Percentiles rank a stretch among this genome's conserved stretches.
Conservation (phyloP, 2,797 vertebrate genomes). For the Hippocampus kuda region DNA sequence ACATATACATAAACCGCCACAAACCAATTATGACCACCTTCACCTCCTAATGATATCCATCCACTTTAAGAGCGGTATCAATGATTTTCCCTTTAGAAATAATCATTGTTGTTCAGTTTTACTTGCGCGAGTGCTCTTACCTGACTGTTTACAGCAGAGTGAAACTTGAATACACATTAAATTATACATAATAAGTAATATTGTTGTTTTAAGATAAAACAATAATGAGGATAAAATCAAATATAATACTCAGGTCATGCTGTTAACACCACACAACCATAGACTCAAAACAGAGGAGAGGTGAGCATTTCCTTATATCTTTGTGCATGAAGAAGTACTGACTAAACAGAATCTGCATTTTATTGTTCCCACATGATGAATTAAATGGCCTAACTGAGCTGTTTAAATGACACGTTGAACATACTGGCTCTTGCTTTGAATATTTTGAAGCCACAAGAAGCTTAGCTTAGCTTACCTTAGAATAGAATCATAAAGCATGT, state of each 20-base stretch:
- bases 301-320: neutral
- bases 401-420: neutral
- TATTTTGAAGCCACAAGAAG: neutral
- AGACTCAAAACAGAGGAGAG: neutral
- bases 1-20: too few species aligned
- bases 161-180: too few species aligned
- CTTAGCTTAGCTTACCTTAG: neutral
- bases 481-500: neutral
- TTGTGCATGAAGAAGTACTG: neutral
- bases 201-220: too few species aligned
- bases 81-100: too few species aligned
- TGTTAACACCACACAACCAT: neutral
- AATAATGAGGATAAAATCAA: too few species aligned
- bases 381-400: neutral
- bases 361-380: neutral
- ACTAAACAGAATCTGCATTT: neutral
- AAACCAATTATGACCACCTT: too few species aligned
- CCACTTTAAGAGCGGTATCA: too few species aligned
- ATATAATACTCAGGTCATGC: neutral
- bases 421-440: neutral
- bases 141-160: too few species aligned
- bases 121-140: too few species aligned
- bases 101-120: too few species aligned
- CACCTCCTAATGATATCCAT: too few species aligned
- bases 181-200: too few species aligned